A percentile compares a stretch with the other conserved stretches of the same genome.
phyloP scores from a whole-genome alignment of 2,888 invertebrate species.

The Syrphus vitripennis region DNA sequence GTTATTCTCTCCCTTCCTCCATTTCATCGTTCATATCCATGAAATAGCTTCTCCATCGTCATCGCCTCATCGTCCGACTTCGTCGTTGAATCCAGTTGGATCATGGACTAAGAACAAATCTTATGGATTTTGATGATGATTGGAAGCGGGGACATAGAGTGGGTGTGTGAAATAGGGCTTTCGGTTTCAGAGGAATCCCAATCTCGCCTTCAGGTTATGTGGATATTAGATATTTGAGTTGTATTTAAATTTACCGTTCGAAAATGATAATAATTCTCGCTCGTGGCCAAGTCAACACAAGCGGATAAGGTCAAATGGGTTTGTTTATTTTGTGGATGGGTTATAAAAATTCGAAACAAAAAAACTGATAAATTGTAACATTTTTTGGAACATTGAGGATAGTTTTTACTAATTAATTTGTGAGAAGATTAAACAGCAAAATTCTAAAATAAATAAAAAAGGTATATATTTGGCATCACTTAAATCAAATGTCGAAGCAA shows the following conservation, averaged over 20 bases:
- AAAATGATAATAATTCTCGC: constrained; percentile 58
- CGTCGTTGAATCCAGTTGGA: neutral
- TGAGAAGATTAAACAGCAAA: too few species aligned
- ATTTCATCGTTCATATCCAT: neutral
- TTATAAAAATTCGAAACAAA: neutral
- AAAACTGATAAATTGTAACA: neutral
- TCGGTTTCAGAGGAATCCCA: constrained; percentile 26
- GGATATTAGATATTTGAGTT: constrained; percentile 57
- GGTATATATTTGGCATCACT: too few species aligned
- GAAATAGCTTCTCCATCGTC: neutral
- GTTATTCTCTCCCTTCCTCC: constrained; percentile 5
- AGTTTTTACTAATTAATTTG: too few species aligned
- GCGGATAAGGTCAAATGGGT: constrained; percentile 52
- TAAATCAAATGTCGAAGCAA: too few species aligned
- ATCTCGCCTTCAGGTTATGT: constrained; percentile 53
- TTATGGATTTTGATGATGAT: constrained; percentile 18
- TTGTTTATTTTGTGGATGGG: neutral
- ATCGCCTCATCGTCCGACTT: neutral
- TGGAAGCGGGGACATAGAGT: constrained; percentile 24
- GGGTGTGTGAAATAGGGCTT: constrained; percentile 69
- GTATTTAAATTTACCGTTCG: constrained; percentile 67
- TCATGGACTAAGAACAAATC: constrained; percentile 21
- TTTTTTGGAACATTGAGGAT: too few species aligned
- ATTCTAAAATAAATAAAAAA: too few species aligned
- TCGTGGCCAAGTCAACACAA: constrained; percentile 37